Evolutionary conservation across 2,113 vertebrate species (phyloP), one percentile per base, ranked within the genome.

Genomic region (Falcunculus frontatus): DNA sequence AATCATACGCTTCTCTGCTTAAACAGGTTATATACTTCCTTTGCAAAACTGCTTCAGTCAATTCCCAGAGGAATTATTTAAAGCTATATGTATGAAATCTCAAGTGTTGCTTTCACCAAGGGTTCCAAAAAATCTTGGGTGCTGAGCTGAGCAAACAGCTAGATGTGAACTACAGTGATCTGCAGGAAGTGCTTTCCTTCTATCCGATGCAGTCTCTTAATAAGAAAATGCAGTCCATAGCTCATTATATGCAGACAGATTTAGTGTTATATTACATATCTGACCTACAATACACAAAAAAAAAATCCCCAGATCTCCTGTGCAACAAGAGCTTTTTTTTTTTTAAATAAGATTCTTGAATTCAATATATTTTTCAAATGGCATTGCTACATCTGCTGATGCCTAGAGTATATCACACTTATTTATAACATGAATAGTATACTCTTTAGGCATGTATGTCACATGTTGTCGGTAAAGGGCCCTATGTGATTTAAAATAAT

Each of bases 331-430:
- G 0, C 0, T 7, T 89, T 94, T 5, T 91, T 96, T 47, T 85
- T 94, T 62, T 49, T 41, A 84, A 75, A 59, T 33, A 80, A 33
- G 23, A 30, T 79, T 94, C 80, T 95, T 87, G 60, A 92, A 90
- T 95, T 92, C 79, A 82, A 62, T 79, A 81, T 33, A 68, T 70
- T 88, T 84, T 96, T 97, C 94, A 90, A 97, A 96, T 74, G 42
- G 21, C 26, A 73, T 63, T 72, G 78, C 62, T 94, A 68, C 69
- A 30, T 87, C 91, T 56, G 90, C 62, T 74, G 75, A 39, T 64
- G 37, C 25, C 72, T 39, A 33, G 14, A 20, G 15, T 87, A 70
- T 42, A 89, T 37, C 62, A 87, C 37, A 90, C 15, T 80, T 76
- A 89, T 77, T 75, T 69, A 64, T 72, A 53, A 73, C 29, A 46